These are phyloP conservation scores for Grallaria varia DNA, from an alignment of 2,113 vertebrate genomes.

Conservation along the genomic window DNA sequence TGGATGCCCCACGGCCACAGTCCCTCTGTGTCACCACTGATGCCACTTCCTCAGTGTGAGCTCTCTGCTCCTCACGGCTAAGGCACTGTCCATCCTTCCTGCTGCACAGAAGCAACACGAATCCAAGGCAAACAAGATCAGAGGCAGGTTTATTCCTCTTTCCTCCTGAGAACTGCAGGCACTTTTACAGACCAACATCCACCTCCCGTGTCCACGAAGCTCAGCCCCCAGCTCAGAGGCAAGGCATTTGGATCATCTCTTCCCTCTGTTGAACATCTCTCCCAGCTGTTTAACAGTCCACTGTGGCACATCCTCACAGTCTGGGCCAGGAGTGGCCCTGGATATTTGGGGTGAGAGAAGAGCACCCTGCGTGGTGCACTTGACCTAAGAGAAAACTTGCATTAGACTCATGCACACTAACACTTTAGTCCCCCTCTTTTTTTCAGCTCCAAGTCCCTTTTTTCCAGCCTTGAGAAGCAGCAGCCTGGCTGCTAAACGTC, in stretches of 20 bases:
- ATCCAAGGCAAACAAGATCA: not conserved
- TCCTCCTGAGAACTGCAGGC: not conserved
- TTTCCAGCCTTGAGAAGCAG: not conserved
- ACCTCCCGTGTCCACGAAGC: not conserved
- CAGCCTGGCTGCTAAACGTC: not conserved
- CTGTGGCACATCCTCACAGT: not conserved
- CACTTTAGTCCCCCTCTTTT: not conserved
- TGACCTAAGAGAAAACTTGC: not conserved
- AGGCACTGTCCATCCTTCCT: not conserved
- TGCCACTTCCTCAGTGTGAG: not conserved
- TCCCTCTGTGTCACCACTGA: not conserved
- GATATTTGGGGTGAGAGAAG: not conserved
- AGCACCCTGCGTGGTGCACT: not conserved
- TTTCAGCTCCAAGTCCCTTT: not conserved
- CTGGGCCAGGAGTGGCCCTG: not conserved
- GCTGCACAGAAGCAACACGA: not conserved
- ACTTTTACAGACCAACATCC: not conserved
- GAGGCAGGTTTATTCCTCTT: conserved; percentile 55
- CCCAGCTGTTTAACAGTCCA: not conserved
- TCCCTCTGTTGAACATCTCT: too few relatives aligned
- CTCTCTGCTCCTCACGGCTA: not conserved
- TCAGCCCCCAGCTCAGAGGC: not conserved
- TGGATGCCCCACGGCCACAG: not conserved
- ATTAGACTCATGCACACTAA: not conserved
- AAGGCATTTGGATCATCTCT: not conserved